phyloP scores from a whole-genome alignment of 2,113 vertebrate species.

The Arizona elegans region DNA sequence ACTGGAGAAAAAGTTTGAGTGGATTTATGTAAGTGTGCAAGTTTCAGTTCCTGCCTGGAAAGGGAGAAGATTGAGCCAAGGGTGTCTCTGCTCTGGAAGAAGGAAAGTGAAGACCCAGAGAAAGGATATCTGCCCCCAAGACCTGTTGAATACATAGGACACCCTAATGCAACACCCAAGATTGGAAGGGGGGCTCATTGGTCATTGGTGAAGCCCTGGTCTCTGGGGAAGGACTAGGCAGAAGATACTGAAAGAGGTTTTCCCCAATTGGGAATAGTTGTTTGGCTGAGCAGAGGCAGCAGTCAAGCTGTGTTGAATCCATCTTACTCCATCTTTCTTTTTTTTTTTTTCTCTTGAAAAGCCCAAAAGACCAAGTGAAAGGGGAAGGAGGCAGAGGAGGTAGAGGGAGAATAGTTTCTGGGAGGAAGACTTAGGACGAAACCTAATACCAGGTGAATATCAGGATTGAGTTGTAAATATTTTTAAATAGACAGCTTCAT shows the following conservation, averaged over 20 bases:
- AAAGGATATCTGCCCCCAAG: background rate
- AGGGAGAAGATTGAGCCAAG: background rate
- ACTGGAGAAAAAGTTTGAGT: background rate
- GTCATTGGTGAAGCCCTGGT: background rate
- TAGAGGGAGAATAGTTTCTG: background rate
- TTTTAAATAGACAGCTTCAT: too few species aligned
- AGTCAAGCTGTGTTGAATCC: background rate
- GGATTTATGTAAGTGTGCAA: background rate
- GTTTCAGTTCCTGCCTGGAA: background rate
- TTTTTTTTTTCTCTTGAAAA: background rate
- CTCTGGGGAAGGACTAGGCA: background rate
- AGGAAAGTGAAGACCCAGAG: background rate
- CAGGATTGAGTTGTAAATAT: too few species aligned
- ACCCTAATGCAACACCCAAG: background rate
- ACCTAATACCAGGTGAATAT: too few species aligned
- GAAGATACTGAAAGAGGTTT: background rate
- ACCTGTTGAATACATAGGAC: background rate
- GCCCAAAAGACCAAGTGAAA: background rate
- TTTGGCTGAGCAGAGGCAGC: background rate
- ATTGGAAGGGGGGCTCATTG: background rate
- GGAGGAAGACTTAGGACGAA: too few species aligned
- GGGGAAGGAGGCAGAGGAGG: background rate
- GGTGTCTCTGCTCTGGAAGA: background rate
- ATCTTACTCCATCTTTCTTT: background rate
- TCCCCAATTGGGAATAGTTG: background rate